Evolutionary conservation across 2,113 vertebrate genomes (phyloP).

Genomic region (Sula dactylatra): DNA sequence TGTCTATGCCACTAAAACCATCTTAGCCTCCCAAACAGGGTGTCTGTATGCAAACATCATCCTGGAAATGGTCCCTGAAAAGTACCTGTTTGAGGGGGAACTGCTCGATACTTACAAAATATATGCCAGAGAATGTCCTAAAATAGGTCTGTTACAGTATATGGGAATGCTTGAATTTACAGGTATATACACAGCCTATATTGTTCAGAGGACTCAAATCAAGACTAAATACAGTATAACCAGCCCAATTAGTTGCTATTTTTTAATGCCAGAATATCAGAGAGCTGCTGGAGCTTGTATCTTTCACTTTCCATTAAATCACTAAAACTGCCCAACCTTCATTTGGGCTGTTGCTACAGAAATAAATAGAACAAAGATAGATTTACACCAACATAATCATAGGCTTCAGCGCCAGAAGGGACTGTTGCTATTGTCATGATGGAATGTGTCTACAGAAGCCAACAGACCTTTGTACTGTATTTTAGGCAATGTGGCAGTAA

Average conservation of each 20-base stretch:
- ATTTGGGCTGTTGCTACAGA: background rate
- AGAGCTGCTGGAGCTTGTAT: background rate
- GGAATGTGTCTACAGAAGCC: background rate
- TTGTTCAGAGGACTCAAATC: background rate
- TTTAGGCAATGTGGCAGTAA: background rate
- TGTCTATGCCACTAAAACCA: background rate
- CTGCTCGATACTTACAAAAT: background rate
- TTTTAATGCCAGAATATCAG: background rate
- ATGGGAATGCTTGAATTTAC: background rate
- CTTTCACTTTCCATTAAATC: background rate
- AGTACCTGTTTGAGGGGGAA: background rate
- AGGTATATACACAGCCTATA: background rate
- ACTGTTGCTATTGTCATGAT: background rate
- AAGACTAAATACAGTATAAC: background rate
- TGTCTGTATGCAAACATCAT: background rate
- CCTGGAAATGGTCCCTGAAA: background rate
- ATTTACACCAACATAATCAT: background rate
- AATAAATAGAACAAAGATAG: conserved; percentile 2
- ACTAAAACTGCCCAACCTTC: background rate
- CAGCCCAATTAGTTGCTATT: background rate
- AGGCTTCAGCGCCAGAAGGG: background rate
- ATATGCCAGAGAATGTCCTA: background rate
- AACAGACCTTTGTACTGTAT: background rate
- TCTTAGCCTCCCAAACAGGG: background rate
- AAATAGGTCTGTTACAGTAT: background rate